Percentiles rank a stretch among this genome's conserved stretches.
Evolutionary conservation across 2,113 vertebrate genomes (phyloP).

Genomic region (Forbesichthys agassizii): DNA sequence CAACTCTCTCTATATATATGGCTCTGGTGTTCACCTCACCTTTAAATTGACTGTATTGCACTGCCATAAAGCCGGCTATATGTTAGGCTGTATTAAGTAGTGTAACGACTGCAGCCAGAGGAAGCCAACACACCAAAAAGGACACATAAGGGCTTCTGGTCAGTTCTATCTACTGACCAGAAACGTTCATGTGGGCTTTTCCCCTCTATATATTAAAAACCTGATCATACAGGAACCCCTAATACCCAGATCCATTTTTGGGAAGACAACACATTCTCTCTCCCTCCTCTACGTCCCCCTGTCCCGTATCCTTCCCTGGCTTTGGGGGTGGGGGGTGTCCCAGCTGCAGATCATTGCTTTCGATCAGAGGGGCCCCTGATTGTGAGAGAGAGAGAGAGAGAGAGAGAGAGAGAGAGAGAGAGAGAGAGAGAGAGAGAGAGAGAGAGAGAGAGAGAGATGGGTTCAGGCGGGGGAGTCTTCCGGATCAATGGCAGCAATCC

Average conservation of each 20-base stretch:
- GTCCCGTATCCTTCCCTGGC: slow-evolving; percentile 39
- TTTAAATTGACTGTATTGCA: not conserved
- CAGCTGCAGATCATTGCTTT: slow-evolving; percentile 75
- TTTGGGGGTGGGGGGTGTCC: slow-evolving; percentile 16
- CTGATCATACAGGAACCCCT: not conserved
- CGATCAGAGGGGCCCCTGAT: slow-evolving; percentile 71
- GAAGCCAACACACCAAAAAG: no score
- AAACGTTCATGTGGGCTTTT: no score
- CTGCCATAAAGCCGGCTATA: no score
- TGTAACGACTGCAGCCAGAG: no score
- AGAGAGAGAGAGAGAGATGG: slow-evolving; percentile 30
- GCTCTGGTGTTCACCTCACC: slow-evolving; percentile 25
- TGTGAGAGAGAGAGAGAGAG: no score
- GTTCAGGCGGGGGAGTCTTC: slow-evolving; percentile 58
- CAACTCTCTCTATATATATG: slow-evolving; percentile 11
- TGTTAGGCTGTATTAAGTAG: no score
- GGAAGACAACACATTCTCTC: not conserved
- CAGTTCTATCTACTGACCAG: no score
- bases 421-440: not conserved
- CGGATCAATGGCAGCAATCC: slow-evolving; percentile 76
- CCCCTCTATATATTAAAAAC: not conserved
- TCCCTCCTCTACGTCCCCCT: slow-evolving; percentile 14
- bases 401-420: slow-evolving; percentile 1
- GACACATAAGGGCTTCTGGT: no score
- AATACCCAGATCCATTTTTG: not conserved